Evolutionary conservation across 2,888 invertebrate genomes (phyloP).

Genomic region (Hololepta plana): DNA sequence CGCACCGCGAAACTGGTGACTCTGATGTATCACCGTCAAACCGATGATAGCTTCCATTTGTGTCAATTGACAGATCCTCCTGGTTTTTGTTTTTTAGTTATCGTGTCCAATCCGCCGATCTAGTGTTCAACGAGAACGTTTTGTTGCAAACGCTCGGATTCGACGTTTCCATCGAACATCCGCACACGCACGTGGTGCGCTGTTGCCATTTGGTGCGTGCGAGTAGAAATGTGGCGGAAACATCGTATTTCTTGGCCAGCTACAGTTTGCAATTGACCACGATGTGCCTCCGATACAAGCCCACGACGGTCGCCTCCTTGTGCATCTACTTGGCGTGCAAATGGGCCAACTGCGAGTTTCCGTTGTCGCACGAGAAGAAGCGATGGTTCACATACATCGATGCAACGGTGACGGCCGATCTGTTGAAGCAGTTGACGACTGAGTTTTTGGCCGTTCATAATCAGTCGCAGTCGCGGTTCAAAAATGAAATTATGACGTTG

Average conservation of each 20-base stretch:
- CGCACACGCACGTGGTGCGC: slow-evolving; percentile 91
- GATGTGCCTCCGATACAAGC: slow-evolving; percentile 93
- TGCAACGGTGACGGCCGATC: slow-evolving; percentile 67
- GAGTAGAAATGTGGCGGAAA: slow-evolving; percentile 91
- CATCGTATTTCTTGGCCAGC: slow-evolving; percentile 97
- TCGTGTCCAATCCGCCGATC: slow-evolving; percentile 68
- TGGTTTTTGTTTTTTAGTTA: slow-evolving; percentile 24
- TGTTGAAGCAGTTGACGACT: slow-evolving; percentile 66
- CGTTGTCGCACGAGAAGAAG: slow-evolving; percentile 83
- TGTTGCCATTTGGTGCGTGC: slow-evolving; percentile 94
- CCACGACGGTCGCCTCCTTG: slow-evolving; percentile 93
- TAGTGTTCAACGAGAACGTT: slow-evolving; percentile 93
- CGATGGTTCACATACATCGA: slow-evolving; percentile 95
- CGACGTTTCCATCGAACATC: slow-evolving; percentile 95
- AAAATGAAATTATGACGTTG: slow-evolving; percentile 73
- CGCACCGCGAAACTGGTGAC: too few species aligned
- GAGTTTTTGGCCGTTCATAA: slow-evolving; percentile 89
- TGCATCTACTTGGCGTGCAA: slow-evolving; percentile 95
- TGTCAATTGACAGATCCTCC: too few species aligned
- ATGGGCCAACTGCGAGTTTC: slow-evolving; percentile 97
- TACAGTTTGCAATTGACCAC: slow-evolving; percentile 96
- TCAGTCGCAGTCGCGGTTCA: slow-evolving; percentile 78
- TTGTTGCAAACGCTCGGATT: slow-evolving; percentile 94
- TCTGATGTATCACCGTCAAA: too few species aligned
- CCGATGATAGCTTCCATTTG: too few species aligned